Conservation (phyloP, 1,140 invertebrate species). For the Globodera ellingtonae region DNA sequence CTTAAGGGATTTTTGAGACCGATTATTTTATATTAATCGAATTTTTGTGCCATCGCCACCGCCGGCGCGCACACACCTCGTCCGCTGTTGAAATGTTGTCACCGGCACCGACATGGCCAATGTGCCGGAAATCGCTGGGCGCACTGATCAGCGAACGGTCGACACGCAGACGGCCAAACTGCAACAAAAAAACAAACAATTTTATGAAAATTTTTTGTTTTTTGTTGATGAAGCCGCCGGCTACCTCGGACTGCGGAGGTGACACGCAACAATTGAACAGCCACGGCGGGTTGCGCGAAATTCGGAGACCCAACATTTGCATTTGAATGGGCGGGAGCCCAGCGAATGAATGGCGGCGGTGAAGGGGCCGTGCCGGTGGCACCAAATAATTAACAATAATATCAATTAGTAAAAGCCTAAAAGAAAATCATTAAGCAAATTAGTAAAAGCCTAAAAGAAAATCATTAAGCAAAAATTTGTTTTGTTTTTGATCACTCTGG, state of each 20-base stretch:
- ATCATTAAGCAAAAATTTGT: too few relatives aligned
- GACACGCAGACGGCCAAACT: conserved; percentile 75
- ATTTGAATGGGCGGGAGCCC: neutral
- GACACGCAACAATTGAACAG: conserved; percentile 47
- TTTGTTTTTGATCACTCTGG: too few relatives aligned
- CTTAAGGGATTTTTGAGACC: neutral
- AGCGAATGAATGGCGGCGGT: neutral
- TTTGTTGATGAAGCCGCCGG: conserved; percentile 11
- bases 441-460: too few relatives aligned
- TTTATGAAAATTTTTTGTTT: neutral
- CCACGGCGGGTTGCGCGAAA: conserved; percentile 31
- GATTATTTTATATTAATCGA: conserved; percentile 29
- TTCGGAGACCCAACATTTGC: conserved; percentile 4
- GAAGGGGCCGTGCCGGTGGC: too few relatives aligned
- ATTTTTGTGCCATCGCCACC: conserved; percentile 12
- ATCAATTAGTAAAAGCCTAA: neutral
- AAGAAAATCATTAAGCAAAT: neutral
- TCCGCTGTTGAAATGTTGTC: conserved; percentile 67
- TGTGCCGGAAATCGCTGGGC: conserved; percentile 87
- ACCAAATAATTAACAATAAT: too few relatives aligned
- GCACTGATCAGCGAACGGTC: conserved; percentile 88
- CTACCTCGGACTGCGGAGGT: conserved; percentile 38
- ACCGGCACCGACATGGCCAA: conserved; percentile 84
- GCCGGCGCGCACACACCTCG: conserved; percentile 49
- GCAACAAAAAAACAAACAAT: conserved; percentile 39